These are phyloP conservation scores for Arenaria interpres DNA, from an alignment of 2,113 vertebrate genomes.

Conservation along the genomic window DNA sequence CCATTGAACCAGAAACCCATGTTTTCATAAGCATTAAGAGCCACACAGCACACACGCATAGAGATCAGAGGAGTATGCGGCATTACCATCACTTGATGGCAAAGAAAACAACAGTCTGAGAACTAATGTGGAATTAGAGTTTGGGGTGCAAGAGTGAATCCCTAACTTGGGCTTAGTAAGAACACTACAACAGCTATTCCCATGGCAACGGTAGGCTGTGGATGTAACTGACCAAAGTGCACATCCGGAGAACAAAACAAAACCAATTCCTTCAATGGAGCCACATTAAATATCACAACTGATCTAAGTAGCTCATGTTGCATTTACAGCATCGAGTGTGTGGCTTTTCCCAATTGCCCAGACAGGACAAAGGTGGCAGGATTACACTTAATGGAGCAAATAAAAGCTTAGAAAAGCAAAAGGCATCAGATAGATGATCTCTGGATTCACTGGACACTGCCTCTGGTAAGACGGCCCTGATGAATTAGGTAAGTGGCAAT, in stretches of 20 bases:
- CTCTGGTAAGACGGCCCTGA: neutral
- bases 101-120: neutral
- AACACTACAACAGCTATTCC: neutral
- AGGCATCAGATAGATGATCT: neutral
- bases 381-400: neutral
- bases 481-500: neutral
- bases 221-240: accelerated
- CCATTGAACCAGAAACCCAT: neutral
- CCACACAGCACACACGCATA: accelerated
- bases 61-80: neutral
- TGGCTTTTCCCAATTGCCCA: accelerated
- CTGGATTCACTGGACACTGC: neutral
- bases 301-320: accelerated
- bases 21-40: neutral
- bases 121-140: neutral
- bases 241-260: neutral
- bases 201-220: accelerated
- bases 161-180: neutral
- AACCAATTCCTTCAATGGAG: neutral
- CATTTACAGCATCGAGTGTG: accelerated
- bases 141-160: neutral
- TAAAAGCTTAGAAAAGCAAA: neutral
- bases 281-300: neutral
- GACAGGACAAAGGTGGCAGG: neutral
- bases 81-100: too few relatives aligned